Evolutionary conservation across 2,797 vertebrate genomes (phyloP).

Genomic region (Clarias pachynema): DNA sequence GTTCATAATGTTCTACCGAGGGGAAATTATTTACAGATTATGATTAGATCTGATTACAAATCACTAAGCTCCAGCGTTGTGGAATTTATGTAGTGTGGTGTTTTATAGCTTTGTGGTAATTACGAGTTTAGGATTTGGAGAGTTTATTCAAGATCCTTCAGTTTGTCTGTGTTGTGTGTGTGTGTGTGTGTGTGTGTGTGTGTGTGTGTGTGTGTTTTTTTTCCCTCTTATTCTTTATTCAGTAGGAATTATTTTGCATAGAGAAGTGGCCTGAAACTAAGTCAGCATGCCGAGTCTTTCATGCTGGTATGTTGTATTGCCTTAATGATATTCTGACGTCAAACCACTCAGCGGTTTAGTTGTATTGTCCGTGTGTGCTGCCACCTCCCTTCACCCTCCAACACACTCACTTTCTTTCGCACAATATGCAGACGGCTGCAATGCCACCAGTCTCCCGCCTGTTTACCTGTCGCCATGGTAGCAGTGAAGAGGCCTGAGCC

Average conservation of each 20-base stretch:
- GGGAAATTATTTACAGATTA: slow-evolving; percentile 24
- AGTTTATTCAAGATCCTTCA: neutral
- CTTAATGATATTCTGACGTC: slow-evolving; percentile 46
- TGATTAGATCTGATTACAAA: slow-evolving; percentile 19
- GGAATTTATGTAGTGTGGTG: slow-evolving; percentile 7
- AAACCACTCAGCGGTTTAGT: slow-evolving; percentile 42
- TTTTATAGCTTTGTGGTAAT: neutral
- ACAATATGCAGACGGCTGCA: slow-evolving; percentile 57
- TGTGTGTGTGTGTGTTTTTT: slow-evolving; percentile 34
- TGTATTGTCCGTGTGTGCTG: slow-evolving; percentile 14
- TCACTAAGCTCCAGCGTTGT: slow-evolving; percentile 1
- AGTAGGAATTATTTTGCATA: slow-evolving; percentile 52
- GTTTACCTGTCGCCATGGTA: slow-evolving; percentile 74
- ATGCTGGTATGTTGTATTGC: slow-evolving; percentile 44
- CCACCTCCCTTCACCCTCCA: neutral
- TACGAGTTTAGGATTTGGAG: neutral
- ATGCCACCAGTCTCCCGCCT: slow-evolving; percentile 62
- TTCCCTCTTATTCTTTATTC: slow-evolving; percentile 35
- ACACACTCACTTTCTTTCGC: slow-evolving; percentile 31
- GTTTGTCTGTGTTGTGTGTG: slow-evolving; percentile 14
- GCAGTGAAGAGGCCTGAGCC: slow-evolving; percentile 64
- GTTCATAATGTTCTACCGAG: neutral
- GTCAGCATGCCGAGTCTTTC: slow-evolving; percentile 44
- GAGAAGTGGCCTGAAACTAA: slow-evolving; percentile 51
- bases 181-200: slow-evolving; percentile 34